Percentiles rank a stretch among this genome's conserved stretches.
Conservation (phyloP, 2,888 invertebrate genomes). For the Dynastes grantii region DNA sequence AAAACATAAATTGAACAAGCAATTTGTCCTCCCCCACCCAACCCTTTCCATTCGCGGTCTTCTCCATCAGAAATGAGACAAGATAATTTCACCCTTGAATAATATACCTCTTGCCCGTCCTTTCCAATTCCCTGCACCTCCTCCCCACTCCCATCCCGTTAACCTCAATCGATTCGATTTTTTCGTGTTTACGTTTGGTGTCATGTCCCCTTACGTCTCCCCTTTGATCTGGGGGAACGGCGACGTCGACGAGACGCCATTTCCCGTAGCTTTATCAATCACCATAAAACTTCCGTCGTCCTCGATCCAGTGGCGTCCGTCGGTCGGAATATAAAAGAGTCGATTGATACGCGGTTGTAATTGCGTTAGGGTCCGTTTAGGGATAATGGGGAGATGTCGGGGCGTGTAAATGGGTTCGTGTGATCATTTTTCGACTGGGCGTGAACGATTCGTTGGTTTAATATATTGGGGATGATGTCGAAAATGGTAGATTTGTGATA, state of each 20-base stretch:
- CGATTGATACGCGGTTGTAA: constrained; percentile 8
- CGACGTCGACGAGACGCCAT: constrained; percentile 19
- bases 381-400: neutral
- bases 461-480: neutral
- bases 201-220: neutral
- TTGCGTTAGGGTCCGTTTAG: constrained; percentile 5
- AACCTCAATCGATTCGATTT: constrained; percentile 13
- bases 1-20: constrained; percentile 23
- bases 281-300: constrained; percentile 37
- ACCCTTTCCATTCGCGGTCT: neutral
- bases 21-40: constrained; percentile 10
- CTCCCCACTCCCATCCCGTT: neutral
- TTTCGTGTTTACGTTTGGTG: constrained; percentile 20
- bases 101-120: neutral
- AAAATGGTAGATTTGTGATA: neutral
- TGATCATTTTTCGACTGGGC: neutral
- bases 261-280: constrained; percentile 36
- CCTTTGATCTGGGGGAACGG: neutral
- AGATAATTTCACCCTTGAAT: constrained; percentile 31
- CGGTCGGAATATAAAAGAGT: constrained; percentile 27
- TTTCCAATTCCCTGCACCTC: neutral
- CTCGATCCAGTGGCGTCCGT: constrained; percentile 31
- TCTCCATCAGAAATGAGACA: constrained; percentile 18
- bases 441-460: neutral
- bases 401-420: constrained; percentile 12